A percentile compares a stretch with the other conserved stretches of the same genome.
These are phyloP conservation scores for Epinotia demarniana DNA, from an alignment of 2,888 invertebrate genomes.

Conservation along the genomic window DNA sequence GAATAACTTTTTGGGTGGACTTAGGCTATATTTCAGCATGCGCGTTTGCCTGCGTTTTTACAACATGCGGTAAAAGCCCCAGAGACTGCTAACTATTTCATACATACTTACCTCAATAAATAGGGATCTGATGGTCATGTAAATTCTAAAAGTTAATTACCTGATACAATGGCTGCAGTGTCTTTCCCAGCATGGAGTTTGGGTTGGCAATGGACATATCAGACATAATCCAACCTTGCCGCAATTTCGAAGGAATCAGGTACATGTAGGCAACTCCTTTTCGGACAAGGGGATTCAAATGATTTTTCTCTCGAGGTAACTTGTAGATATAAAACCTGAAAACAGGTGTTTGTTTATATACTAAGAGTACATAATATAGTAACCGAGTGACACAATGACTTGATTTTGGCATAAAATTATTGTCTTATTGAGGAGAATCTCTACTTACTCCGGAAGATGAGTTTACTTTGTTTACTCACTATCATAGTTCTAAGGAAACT, in stretches of 20 bases:
- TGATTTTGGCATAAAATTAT: not conserved
- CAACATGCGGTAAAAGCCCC: too few species aligned
- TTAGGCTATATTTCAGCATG: too few species aligned
- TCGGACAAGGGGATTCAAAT: constrained; percentile 79
- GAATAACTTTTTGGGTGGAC: too few species aligned
- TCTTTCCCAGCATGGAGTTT: constrained; percentile 87
- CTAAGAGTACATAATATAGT: not conserved
- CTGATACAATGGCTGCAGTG: constrained; percentile 85
- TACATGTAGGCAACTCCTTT: constrained; percentile 89
- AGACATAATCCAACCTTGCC: constrained; percentile 88
- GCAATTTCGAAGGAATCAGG: constrained; percentile 85
- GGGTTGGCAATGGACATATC: constrained; percentile 85
- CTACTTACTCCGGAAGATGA: too few species aligned
- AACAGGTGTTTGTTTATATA: constrained; percentile 37
- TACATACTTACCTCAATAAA: too few species aligned
- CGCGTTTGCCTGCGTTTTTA: too few species aligned
- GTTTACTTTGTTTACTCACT: too few species aligned
- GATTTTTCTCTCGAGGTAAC: constrained; percentile 86
- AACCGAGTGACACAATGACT: not conserved
- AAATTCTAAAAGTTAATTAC: constrained; percentile 52
- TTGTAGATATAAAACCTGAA: constrained; percentile 94
- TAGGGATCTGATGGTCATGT: too few species aligned
- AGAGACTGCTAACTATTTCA: too few species aligned
- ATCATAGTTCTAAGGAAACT: not conserved
- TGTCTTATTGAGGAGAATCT: not conserved